Evolutionary conservation across 2,888 invertebrate species (phyloP).

Genomic region (Euplexia lucipara): DNA sequence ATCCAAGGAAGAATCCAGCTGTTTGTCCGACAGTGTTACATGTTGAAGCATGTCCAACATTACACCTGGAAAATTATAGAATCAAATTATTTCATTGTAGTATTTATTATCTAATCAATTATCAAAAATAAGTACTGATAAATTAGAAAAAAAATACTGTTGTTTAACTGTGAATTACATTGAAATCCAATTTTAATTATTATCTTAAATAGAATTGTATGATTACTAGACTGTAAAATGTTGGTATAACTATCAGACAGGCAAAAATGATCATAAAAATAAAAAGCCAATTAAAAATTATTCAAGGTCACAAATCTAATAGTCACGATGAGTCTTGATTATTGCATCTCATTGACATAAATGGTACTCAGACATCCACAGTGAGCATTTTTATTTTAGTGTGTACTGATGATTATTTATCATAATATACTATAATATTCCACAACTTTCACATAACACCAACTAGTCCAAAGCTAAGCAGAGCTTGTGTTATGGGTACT

Average conservation of each 20-base stretch:
- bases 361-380: neutral
- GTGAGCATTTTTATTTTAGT: neutral
- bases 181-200: neutral
- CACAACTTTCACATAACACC: too few relatives aligned
- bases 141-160: neutral
- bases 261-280: neutral
- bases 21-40: constrained; percentile 99
- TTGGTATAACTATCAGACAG: constrained; percentile 1
- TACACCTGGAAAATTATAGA: constrained; percentile 91
- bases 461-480: too few relatives aligned
- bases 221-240: neutral
- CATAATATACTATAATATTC: neutral
- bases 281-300: constrained; percentile 10
- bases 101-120: constrained; percentile 19
- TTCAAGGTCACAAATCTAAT: constrained; percentile 3
- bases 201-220: constrained; percentile 2
- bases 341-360: neutral
- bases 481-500: too few relatives aligned
- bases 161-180: constrained; percentile 16
- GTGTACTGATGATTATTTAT: neutral
- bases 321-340: constrained; percentile 9
- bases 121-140: constrained; percentile 12
- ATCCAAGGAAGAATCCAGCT: constrained; percentile 98
- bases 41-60: constrained; percentile 99
- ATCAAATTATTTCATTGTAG: constrained; percentile 1